Base-by-base conservation (phyloP, 2,113 vertebrate genomes). In the Microcebus jonahi region DNA sequence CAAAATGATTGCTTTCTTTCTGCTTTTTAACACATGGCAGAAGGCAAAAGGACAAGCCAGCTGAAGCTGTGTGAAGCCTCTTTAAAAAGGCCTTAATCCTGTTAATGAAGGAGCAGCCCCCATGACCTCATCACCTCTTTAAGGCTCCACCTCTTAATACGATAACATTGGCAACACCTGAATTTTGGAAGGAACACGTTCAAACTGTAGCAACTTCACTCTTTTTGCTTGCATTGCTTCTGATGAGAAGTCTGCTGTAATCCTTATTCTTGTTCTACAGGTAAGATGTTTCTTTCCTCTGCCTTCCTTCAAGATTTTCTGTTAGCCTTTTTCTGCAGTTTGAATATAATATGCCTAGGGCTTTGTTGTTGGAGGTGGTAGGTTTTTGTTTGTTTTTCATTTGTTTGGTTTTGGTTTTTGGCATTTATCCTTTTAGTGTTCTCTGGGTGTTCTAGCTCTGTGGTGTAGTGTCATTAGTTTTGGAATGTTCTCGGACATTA, bases 261-360 rank as follows among this genome's bases (percentile, higher is more conserved):
- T 73, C 21, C 25, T 39, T 50, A 13, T 65, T 15, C 45, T 93
- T 79, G 5, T 85, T 55, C 23, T 75, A 13, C 39, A 50, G 65
- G 23, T 63, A 65, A 67, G 17, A n/a, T 93, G 6, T 45, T 79
- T 70, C 61, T 82, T 70, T 9, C n/a, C 5, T 65, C 29, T 50
- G 8, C 18, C 23, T 93, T 93, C n/a, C 89, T 73, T 93, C n/a
- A 86, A 71, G 61, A 85, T 48, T 80, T 90, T 81, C 31, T 65
- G 27, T 61, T 96, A 68, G 48, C 57, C 14, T 75, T 75, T 81
- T 79, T 85, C 42, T 53, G 31, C 15, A 63, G 17, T 86, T 91
- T 29, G 17, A 80, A 42, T 87, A 45, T 71, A 39, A 63, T 55
- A 71, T 63, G 45, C 3, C 42, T 34, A 79, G 5, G 15, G 10